A percentile compares a stretch with the other conserved stretches of the same genome.
These are phyloP conservation scores for Lycorma delicatula DNA, from an alignment of 1,140 invertebrate species.

Conservation along the genomic window DNA sequence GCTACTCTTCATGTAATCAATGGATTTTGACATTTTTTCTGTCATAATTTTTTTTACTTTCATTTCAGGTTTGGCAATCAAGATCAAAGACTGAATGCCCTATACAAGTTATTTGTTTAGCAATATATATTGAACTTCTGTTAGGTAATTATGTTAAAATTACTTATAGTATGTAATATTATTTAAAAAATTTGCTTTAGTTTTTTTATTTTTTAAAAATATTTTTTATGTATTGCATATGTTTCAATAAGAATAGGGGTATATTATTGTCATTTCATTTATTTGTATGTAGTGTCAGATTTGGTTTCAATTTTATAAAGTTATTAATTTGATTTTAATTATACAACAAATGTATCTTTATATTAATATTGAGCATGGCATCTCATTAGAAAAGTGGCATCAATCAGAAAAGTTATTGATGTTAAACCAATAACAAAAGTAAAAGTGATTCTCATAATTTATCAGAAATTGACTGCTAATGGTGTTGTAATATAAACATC, in stretches of 20 bases:
- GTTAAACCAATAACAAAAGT: no score
- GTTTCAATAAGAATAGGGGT: no score
- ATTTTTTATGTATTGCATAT: neutral
- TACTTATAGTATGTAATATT: neutral
- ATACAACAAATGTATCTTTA: no score
- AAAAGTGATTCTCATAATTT: no score
- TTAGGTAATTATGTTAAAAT: constrained; percentile 44
- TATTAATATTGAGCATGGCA: no score
- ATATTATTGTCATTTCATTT: neutral
- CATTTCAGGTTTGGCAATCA: constrained; percentile 47
- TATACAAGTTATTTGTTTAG: constrained; percentile 60
- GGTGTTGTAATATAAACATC: no score
- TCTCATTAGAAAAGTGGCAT: no score
- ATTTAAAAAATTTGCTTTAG: neutral
- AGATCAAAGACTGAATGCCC: constrained; percentile 52
- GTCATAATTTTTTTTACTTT: no score
- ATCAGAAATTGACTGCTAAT: no score
- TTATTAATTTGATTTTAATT: neutral
- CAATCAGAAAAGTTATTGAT: no score
- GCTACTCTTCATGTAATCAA: no score
- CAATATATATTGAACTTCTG: constrained; percentile 62
- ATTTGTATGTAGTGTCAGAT: neutral
- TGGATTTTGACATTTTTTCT: no score
- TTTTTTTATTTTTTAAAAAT: neutral
- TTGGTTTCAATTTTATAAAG: neutral